Base-by-base conservation (phyloP, 2,888 invertebrate species). In the Argyresthia albistria region DNA sequence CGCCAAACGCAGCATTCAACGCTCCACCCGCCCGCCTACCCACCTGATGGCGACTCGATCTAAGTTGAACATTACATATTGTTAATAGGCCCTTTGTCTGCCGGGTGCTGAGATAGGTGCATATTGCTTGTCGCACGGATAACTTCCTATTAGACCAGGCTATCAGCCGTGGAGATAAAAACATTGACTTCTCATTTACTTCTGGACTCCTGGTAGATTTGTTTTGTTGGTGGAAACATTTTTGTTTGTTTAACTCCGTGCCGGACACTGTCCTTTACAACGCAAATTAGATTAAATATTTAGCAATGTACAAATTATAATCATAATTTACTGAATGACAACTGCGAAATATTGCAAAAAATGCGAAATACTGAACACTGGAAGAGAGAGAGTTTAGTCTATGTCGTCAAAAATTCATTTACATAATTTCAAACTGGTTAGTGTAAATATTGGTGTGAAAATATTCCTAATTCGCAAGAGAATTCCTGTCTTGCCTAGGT, bases 61-160 rank as follows among this genome's bases (percentile, higher is more conserved):
- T 76, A 72, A 79, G 76, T 80, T 76, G 70, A 67, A 63, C 73
- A 78, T 79, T 80, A 79, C 67, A 69, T 70, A 70, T 71, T 64
- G 73, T 72, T 77, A 78, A 76, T 79, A 73, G 76, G 65, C 68
- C 70, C 74, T 77, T 80, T 75, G 71, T 65, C 48, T 35, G 35
- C 10, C 58, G 61, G 67, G 67, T 70, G 75, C 70, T 56, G 55
- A 59, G 69, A 70, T 75, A 73, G 76, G 76, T 73, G 76, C 62
- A 66, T 68, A 66, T 68, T 69, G 64, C 37, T 57, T 59, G 63
- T 59, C 59, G 57, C 55, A 55, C 56, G 56, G 37, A 58, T 57
- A 56, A 56, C 56, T 56, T 46, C 46, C 35, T 8, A 14, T 36
- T 48, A 37, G 25, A 43, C 3, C 25, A 47, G 47, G 47, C 35